Base-by-base conservation (phyloP, 2,797 vertebrate genomes). In the Anabacerthia variegaticeps region DNA sequence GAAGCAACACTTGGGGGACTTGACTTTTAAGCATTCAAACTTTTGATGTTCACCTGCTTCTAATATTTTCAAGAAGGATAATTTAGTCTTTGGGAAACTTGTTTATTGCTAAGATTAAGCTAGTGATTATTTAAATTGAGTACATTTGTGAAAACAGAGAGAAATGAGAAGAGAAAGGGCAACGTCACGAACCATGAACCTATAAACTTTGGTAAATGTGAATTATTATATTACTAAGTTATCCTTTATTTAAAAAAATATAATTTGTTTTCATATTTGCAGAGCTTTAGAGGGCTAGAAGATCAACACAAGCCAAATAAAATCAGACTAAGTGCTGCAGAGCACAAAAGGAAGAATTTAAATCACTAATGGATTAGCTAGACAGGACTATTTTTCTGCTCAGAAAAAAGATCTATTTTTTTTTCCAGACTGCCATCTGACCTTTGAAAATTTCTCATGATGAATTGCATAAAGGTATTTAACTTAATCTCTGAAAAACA, bases 401-500 rank as follows among this genome's bases (percentile, higher is more conserved):
- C 34, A 79, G 67, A 58, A 74, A 55, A 88, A 84, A 56, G 10
- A 74, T 22, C 48, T 41, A n/a, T 7, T 11, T 55, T 89, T 92
- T 68, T 94, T 85, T 39, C 41, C 28, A 90, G 22, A 27, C 58
- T 82, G 36, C 24, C 56, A 94, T 56, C 28, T 88, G 75, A 94
- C 75, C 68, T 89, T 95, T 85, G 22, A 65, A 92, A 94, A 91
- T 71, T 89, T 75, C 39, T 87, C 32, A 26, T 85, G 78, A 88
- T 67, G 56, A 92, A 85, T 76, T 85, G 67, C 52, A 23, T 79
- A 74, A 56, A 87, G 32, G 34, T 76, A 54, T 96, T 93, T 93
- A 86, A 91, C 62, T 68, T 90, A 79, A 91, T 85, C 72, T 73
- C 62, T 66, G 48, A 68, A 81, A 95, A 95, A 59, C 51, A 95